These are phyloP conservation scores for Casuarius casuarius DNA, from an alignment of 2,113 vertebrate genomes.

Conservation along the genomic window DNA sequence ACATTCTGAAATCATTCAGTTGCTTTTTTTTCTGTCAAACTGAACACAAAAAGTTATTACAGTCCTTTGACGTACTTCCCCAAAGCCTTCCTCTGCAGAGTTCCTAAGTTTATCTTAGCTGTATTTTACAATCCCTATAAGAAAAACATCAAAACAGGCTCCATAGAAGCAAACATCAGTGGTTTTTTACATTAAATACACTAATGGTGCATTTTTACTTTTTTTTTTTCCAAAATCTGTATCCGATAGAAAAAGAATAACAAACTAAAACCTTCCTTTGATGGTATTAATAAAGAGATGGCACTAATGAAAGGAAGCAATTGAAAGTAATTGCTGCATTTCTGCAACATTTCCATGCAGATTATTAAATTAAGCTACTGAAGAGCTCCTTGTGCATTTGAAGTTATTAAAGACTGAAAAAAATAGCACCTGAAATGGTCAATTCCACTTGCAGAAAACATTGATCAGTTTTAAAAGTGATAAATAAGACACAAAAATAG, in stretches of 20 bases:
- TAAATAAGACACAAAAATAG: background rate
- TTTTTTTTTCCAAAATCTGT: too few species aligned
- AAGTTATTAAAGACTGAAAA: background rate
- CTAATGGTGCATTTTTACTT: too few species aligned
- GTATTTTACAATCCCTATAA: background rate
- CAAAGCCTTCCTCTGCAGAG: background rate
- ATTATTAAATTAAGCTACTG: background rate
- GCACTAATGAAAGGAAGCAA: background rate
- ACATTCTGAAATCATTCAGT: background rate
- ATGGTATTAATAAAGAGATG: background rate
- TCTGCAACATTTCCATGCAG: background rate
- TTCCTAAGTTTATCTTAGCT: background rate
- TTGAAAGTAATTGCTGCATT: background rate
- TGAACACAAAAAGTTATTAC: background rate
- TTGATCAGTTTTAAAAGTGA: background rate
- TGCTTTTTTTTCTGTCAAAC: background rate
- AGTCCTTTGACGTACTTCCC: background rate
- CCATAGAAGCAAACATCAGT: fast-evolving
- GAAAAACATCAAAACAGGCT: background rate
- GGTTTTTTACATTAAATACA: background rate
- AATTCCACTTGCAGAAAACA: background rate
- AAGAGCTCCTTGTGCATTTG: background rate
- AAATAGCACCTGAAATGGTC: background rate
- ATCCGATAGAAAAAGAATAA: background rate
- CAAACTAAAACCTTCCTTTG: background rate